phyloP scores from a whole-genome alignment of 1,140 invertebrate genomes.

The Acromyrmex echinatior region DNA sequence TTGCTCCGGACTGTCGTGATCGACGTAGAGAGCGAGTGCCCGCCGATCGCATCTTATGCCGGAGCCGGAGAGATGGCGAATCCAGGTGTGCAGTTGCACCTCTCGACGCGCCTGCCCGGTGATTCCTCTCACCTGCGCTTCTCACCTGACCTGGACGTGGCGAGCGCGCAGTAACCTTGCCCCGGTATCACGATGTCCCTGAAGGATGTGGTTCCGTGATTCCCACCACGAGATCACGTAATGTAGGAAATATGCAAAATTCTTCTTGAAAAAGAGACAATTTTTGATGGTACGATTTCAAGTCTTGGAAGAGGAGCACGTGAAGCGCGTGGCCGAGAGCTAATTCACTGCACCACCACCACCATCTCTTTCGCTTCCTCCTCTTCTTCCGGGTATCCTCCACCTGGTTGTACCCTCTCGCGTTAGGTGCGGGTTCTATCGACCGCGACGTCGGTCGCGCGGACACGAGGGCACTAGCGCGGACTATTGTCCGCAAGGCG shows the following conservation, averaged over 20 bases:
- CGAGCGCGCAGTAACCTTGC: conserved; percentile 52
- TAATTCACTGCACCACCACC: conserved; percentile 27
- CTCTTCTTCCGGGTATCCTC: conserved; percentile 5
- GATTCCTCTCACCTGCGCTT: conserved; percentile 68
- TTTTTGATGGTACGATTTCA: neutral
- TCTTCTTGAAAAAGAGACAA: neutral
- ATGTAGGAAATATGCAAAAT: neutral
- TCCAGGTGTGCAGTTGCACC: conserved; percentile 41
- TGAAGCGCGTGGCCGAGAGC: conserved; percentile 31
- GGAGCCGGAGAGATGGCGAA: neutral
- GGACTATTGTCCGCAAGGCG: conserved; percentile 27
- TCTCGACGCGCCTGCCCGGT: conserved; percentile 74
- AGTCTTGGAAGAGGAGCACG: neutral
- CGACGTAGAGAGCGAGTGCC: conserved; percentile 42
- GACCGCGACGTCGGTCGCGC: conserved; percentile 40
- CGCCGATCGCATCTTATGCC: conserved; percentile 65
- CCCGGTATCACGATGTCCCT: neutral
- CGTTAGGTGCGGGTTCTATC: conserved; percentile 3
- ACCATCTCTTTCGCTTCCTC: neutral
- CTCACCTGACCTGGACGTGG: conserved; percentile 59
- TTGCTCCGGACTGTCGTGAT: conserved; percentile 25
- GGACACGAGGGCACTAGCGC: conserved; percentile 18
- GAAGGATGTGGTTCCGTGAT: neutral
- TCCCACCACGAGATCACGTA: conserved; percentile 22
- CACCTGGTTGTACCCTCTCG: conserved; percentile 20